Evolutionary conservation across 2,113 vertebrate genomes (phyloP).

Genomic region (Regulus satrapa): DNA sequence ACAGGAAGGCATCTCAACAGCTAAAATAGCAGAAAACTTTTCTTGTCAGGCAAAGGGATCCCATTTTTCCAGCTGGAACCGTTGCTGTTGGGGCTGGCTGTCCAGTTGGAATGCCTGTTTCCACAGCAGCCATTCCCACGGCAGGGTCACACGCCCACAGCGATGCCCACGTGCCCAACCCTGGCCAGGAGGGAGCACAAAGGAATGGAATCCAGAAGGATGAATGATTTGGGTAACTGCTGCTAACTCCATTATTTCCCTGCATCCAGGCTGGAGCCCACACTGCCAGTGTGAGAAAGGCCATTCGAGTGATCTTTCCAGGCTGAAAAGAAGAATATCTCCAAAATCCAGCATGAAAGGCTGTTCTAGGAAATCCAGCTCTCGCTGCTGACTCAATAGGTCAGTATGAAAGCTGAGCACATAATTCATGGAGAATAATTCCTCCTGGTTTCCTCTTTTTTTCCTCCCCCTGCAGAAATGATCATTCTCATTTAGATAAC

Average conservation of each 20-base stretch:
- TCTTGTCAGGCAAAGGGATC: not conserved
- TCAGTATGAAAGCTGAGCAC: constrained; percentile 8
- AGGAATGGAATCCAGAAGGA: not conserved
- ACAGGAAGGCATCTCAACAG: not conserved
- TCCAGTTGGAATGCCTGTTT: not conserved
- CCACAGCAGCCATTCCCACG: not conserved
- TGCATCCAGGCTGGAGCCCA: not conserved
- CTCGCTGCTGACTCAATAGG: not conserved
- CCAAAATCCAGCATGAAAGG: constrained; percentile 40
- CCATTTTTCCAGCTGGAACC: not conserved
- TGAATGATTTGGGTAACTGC: not conserved
- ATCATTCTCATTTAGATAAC: constrained; percentile 27
- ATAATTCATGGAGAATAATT: constrained; percentile 5
- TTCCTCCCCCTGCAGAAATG: not conserved
- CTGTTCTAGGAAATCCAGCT: constrained; percentile 1
- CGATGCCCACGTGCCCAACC: not conserved
- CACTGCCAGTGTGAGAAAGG: not conserved
- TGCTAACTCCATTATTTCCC: not conserved
- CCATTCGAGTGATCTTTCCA: not conserved
- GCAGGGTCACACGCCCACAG: rapidly evolving
- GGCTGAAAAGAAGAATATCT: constrained; percentile 5
- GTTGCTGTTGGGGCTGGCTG: not conserved
- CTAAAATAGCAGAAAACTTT: not conserved
- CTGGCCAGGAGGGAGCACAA: not conserved
- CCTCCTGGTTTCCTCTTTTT: not conserved